Base-by-base conservation (phyloP, 2,113 vertebrate genomes). In the Anser brachyrhynchus region DNA sequence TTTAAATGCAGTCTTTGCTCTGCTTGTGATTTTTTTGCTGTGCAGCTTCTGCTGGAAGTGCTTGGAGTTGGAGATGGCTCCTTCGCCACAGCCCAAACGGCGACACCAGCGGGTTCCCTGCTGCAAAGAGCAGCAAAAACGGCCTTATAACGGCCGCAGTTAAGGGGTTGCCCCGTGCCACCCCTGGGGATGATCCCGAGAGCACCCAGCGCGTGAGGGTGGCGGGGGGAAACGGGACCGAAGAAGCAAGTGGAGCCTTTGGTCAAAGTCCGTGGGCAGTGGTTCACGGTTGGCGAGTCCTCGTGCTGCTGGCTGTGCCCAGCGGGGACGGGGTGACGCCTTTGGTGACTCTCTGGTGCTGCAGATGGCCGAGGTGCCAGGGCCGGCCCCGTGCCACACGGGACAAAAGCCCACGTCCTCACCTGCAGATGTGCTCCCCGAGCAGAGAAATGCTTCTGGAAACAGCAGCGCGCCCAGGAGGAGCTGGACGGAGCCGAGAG, bases 41-140 rank as follows among this genome's bases (percentile, higher is more conserved):
- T 3, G 4, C 15, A 10, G 28, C 9, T 70, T 41, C 10, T 1
- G 7, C 46, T 14, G 3, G n/a, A 62, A 62, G 33, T 13, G 31
- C 41, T 25, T 1, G 26, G 74, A 22, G 46, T 26, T 49, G 66
- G 46, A 35, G 46, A 25, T 4, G 15, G 17, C 67, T 52, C 67
- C 31, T 49, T 8, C 4, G 5, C 16, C 6, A 14, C 7, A 5
- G 25, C 8, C 5, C 37, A 15, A 7, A 2, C 18, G 23, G 21
- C 13, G 72, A 21, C 1, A 22, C 43, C 1, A 2, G 8, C 0
- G 14, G n/a, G 23, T 10, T 5, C 35, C 2, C 41, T 11, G 46
- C 55, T 8, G 55, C 79, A 6, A 21, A 43, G 43, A 7, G 12
- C 51, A 13, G 51, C 67, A 14, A 29, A 43, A 11, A 0, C 0